phyloP scores from a whole-genome alignment of 2,888 invertebrate species.

The Rhimphoctona megacephalus region DNA sequence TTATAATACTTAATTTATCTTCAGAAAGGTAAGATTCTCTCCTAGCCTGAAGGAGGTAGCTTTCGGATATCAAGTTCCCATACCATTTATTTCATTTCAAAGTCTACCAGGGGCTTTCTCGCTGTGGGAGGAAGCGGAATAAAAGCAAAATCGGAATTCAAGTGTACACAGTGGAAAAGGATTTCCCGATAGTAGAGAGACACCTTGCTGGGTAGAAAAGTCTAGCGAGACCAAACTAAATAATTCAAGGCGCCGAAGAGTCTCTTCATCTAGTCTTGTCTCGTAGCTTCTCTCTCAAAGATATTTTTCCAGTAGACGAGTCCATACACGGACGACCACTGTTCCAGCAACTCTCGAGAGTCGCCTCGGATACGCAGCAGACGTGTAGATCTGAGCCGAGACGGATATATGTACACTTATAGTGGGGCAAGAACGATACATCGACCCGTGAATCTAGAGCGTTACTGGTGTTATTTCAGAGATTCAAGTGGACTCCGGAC shows the following conservation, averaged over 20 bases:
- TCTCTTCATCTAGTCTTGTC: not conserved
- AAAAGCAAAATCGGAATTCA: constrained; percentile 17
- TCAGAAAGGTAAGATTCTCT: not conserved
- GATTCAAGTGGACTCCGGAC: constrained; percentile 75
- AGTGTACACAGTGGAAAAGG: constrained; percentile 23
- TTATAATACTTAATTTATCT: not conserved
- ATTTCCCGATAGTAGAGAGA: constrained; percentile 45
- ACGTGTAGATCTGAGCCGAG: constrained; percentile 37
- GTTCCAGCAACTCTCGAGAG: constrained; percentile 57
- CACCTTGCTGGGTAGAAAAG: not conserved
- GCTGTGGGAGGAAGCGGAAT: not conserved
- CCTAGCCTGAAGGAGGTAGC: not conserved
- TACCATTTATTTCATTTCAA: not conserved
- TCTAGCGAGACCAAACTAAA: constrained; percentile 42
- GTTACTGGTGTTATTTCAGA: constrained; percentile 79
- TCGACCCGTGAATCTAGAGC: not conserved
- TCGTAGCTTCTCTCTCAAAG: constrained; percentile 20
- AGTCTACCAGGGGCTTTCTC: not conserved
- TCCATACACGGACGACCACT: constrained; percentile 17
- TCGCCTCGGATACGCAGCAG: constrained; percentile 52
- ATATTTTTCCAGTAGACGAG: constrained; percentile 43
- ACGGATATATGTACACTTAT: constrained; percentile 28
- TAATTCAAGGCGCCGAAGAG: constrained; percentile 52
- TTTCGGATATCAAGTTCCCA: not conserved
- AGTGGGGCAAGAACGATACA: not conserved